Evolutionary conservation across 2,113 vertebrate genomes (phyloP), one percentile per base, ranked within the genome.

Genomic region (Uria lomvia): DNA sequence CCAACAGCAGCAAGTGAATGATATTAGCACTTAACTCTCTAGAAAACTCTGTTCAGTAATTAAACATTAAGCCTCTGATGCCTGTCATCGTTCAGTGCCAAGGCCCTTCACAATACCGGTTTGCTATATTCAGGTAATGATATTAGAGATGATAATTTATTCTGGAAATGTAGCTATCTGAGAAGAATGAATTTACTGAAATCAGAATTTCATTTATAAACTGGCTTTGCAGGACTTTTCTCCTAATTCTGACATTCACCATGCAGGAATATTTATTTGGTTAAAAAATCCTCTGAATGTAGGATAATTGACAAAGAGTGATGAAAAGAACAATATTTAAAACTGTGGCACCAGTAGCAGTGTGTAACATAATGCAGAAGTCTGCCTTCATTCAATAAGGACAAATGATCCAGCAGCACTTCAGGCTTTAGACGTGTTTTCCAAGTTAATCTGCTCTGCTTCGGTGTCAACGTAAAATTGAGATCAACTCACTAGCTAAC

Each of bases 41-140:
- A 79, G 87, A 91, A 96, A 95, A 97, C 91, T 95, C 85, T 85
- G 70, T 53, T 94, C 77, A 82, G 95, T 97, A 97, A 95, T 94
- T 96, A 96, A 97, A 91, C 86, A 65, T 82, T 95, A 86, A 91
- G 72, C 29, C 62, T 85, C 80, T 89, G 94, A 89, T 80, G 73
- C 79, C 70, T 73, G 30, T 85, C 91, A 95, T 94, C 77, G 47
- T 75, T 96, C 92, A 91, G 77, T 87, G 80, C 56, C 76, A 87
- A 94, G 58, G 38, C 42, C 84, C 66, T 92, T 94, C 76, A 65
- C 62, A 85, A 18, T 60, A 38, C 40, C 60, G 42, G 77, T 89
- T 96, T 94, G 62, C 74, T 89, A 0, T 79, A 32, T 92, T 85
- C 96, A 94, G 91, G 95, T 97, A 82, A 85, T 60, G 73, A 60